Evolutionary conservation across 2,113 vertebrate species (phyloP), one percentile per base, ranked within the genome.

Genomic region (Actinemys pallida): DNA sequence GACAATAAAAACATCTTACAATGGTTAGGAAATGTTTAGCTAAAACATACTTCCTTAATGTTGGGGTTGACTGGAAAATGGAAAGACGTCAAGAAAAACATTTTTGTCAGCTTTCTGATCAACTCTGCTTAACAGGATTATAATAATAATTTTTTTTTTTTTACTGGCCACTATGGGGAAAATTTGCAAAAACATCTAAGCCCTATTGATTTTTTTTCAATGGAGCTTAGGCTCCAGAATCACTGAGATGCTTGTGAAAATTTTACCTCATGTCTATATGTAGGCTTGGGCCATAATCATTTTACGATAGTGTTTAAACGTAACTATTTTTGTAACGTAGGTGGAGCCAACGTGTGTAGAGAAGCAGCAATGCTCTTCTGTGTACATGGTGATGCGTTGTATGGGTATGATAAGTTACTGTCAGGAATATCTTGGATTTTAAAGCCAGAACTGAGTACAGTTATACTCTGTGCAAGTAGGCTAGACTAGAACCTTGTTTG

Each of bases 361-460:
- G 76, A 86, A 88, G 95, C 62, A 92, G 78, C 75, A 42, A 39
- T 69, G 19, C 65, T 69, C 31, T 59, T 59, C 10, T 39, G n/a
- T 39, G 16, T 16, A 35, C 17, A 4, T n/a, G 65, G 65, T n/a
- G 17, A 69, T 69, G 65, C 35, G 5, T 69, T 69, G 31, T n/a
- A n/a, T 69, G n/a, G 39, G n/a, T 39, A 8, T 19, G 19, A 69
- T 69, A 78, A 84, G 35, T 82, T 86, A 94, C 89, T 97, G 96
- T 94, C 95, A 96, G 89, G 81, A 96, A 11, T 93, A 93, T 90
- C 93, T 91, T 90, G 94, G 90, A 93, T 89, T 89, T 89, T 89
- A 85, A 96, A 95, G 62, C 81, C 39, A 56, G 76, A 42, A 93
- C 89, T 94, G 83, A 83, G 89, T 94, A 31, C 84, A 94, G 62